Percentiles rank a stretch among this genome's conserved stretches.
These are phyloP conservation scores for Dasyurus viverrinus DNA, from an alignment of 2,113 vertebrate species.

Conservation along the genomic window DNA sequence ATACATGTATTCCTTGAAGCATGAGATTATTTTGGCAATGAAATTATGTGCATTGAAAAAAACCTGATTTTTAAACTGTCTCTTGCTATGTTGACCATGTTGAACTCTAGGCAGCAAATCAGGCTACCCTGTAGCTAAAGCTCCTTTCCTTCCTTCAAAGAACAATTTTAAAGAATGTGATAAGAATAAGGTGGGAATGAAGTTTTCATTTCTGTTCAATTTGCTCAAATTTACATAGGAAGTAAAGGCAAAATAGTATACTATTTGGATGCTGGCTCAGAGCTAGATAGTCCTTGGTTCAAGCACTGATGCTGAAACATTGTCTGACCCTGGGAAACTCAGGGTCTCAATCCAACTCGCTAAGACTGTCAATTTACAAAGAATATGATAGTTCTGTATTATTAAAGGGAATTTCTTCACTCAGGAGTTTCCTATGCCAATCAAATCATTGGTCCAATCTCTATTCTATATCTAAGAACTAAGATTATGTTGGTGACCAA, in stretches of 20 bases:
- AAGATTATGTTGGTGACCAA: too few relatives aligned
- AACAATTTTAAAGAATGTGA: constrained; percentile 10
- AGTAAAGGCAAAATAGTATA: not conserved
- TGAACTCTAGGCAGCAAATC: not conserved
- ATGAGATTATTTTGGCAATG: not conserved
- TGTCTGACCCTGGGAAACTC: not conserved
- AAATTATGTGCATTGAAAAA: not conserved
- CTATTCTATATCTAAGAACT: too few relatives aligned
- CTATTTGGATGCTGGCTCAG: not conserved
- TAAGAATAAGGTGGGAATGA: constrained; percentile 7
- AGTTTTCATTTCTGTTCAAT: not conserved
- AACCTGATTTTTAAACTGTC: not conserved
- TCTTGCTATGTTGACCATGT: not conserved
- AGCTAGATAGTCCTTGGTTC: not conserved
- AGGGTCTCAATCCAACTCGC: not conserved
- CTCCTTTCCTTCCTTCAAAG: constrained; percentile 20
- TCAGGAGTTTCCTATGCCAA: too few relatives aligned
- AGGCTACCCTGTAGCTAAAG: not conserved
- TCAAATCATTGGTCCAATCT: too few relatives aligned
- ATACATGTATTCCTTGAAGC: not conserved
- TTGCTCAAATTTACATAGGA: not conserved
- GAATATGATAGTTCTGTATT: not conserved
- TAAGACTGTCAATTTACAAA: not conserved
- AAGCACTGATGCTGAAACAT: not conserved
- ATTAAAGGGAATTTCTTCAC: too few relatives aligned